Conservation (phyloP, 1,140 invertebrate species). For the Halesus radiatus region DNA sequence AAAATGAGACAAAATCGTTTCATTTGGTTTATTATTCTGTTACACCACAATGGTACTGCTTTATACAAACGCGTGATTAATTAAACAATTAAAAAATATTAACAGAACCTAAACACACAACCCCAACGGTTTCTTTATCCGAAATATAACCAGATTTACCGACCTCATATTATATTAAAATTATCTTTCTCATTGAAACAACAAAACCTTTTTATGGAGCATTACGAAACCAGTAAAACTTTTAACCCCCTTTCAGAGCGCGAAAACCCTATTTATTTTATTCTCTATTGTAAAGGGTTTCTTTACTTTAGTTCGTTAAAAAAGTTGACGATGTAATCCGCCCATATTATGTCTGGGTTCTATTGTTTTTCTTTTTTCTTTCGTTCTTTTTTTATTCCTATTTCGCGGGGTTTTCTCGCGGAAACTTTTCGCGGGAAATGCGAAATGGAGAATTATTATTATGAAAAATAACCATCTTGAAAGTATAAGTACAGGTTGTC, state of each 20-base stretch:
- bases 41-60: too few relatives aligned
- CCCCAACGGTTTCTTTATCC: too few relatives aligned
- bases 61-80: too few relatives aligned
- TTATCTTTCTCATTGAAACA: neutral
- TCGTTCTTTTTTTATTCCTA: conserved; percentile 41
- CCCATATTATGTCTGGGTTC: conserved; percentile 11
- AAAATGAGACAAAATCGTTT: too few relatives aligned
- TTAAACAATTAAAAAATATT: too few relatives aligned
- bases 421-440: conserved; percentile 48
- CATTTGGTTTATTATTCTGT: too few relatives aligned
- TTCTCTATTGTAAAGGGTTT: conserved; percentile 28
- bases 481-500: conserved; percentile 29
- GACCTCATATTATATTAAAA: too few relatives aligned
- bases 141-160: too few relatives aligned
- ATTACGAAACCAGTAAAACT: conserved; percentile 8
- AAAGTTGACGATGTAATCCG: conserved; percentile 38
- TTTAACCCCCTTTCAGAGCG: conserved; percentile 11
- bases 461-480: conserved; percentile 55
- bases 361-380: conserved; percentile 47
- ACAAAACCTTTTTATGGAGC: neutral
- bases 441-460: conserved; percentile 52
- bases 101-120: too few relatives aligned
- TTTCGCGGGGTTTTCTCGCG: conserved; percentile 39
- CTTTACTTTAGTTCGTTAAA: conserved; percentile 35
- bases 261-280: conserved; percentile 13